Percentiles rank a stretch among this genome's conserved stretches.
These are phyloP conservation scores for Caenorhabditis inopinata DNA, from an alignment of 1,140 invertebrate species.

Conservation along the genomic window DNA sequence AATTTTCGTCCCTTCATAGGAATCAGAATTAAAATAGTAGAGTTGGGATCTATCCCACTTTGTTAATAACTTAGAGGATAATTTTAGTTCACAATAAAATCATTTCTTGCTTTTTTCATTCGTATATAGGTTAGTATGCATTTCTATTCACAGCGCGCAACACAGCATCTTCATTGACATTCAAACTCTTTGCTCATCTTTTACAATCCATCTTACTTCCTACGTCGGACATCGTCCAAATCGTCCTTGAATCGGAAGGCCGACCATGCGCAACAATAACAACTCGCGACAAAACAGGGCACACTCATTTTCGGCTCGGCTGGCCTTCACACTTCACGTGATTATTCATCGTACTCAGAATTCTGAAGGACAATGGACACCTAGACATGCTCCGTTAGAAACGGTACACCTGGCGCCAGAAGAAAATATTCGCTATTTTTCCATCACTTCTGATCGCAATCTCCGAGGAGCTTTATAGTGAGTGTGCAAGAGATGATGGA, in stretches of 20 bases:
- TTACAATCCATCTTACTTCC: background rate
- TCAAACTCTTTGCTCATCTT: constrained; percentile 31
- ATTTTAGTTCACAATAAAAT: too few relatives aligned
- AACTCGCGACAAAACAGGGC: constrained; percentile 3
- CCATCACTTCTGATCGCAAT: background rate
- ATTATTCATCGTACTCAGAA: constrained; percentile 10
- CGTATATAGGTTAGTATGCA: background rate
- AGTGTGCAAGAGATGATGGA: background rate
- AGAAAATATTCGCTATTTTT: too few relatives aligned
- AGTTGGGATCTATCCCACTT: too few relatives aligned
- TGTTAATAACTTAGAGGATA: too few relatives aligned
- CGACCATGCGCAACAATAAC: constrained; percentile 21
- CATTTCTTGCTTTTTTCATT: too few relatives aligned
- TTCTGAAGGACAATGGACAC: background rate
- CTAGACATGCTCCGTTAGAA: background rate
- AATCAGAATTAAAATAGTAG: too few relatives aligned
- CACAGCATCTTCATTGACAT: background rate
- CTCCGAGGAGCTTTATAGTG: background rate
- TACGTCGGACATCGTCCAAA: background rate
- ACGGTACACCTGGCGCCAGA: background rate
- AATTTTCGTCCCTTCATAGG: too few relatives aligned
- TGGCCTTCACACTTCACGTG: constrained; percentile 4
- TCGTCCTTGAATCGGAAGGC: constrained; percentile 24
- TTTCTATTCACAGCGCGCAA: background rate
- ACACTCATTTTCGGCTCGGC: background rate